These are phyloP conservation scores for Dryocosmus kuriphilus DNA, from an alignment of 2,888 invertebrate species.

Conservation along the genomic window DNA sequence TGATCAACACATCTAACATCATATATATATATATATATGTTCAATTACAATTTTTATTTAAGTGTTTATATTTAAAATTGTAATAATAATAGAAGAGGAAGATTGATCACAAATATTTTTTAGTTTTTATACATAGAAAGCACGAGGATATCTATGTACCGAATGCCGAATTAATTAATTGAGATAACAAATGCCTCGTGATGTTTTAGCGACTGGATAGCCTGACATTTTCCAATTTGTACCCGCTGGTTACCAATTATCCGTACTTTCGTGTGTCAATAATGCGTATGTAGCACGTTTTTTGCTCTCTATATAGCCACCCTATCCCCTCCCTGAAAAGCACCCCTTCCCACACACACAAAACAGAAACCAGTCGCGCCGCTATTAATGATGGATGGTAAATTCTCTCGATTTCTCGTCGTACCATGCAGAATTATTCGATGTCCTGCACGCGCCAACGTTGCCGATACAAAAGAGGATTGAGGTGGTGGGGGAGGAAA, in stretches of 20 bases:
- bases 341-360: not conserved
- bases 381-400: conserved; percentile 46
- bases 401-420: conserved; percentile 50
- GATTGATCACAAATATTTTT: not conserved
- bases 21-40: too few relatives aligned
- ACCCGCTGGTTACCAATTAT: conserved; percentile 52
- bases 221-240: conserved; percentile 64
- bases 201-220: conserved; percentile 51
- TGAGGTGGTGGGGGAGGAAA: conserved; percentile 14
- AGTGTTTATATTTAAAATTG: too few relatives aligned
- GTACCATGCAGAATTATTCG: conserved; percentile 46
- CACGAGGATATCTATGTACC: not conserved
- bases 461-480: conserved; percentile 19
- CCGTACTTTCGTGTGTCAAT: conserved; percentile 42
- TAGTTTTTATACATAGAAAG: not conserved
- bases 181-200: conserved; percentile 56
- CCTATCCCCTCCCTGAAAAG: not conserved
- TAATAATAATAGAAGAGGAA: too few relatives aligned
- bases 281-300: conserved; percentile 24
- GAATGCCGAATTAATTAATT: conserved; percentile 65
- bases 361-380: conserved; percentile 12
- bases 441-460: conserved; percentile 29
- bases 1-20: too few relatives aligned
- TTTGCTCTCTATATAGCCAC: not conserved
- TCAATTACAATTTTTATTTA: too few relatives aligned